phyloP scores from a whole-genome alignment of 2,888 invertebrate species.

The Temnothorax ravouxi region DNA sequence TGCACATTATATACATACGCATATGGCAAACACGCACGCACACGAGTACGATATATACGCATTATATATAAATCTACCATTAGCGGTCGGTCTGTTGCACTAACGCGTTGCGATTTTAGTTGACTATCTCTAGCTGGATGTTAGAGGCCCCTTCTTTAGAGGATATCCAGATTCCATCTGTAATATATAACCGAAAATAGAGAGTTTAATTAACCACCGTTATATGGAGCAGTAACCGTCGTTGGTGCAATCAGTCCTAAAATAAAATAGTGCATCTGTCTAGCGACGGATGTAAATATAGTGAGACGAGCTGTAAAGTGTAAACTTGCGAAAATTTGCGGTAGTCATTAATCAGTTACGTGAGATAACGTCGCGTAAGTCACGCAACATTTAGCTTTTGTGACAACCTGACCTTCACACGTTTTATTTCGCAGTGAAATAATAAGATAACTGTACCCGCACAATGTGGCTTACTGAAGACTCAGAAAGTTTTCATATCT shows the following conservation, averaged over 20 bases:
- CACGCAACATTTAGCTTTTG: not conserved
- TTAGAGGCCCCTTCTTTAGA: not conserved
- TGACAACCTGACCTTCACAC: not conserved
- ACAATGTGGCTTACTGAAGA: not conserved
- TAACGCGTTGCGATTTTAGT: constrained; percentile 14
- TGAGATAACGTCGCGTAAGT: not conserved
- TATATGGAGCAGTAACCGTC: not conserved
- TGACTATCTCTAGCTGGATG: constrained; percentile 32
- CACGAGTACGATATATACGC: constrained; percentile 50
- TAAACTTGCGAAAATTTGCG: not conserved
- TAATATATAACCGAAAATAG: constrained; percentile 1
- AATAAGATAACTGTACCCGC: constrained; percentile 2
- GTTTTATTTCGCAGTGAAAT: not conserved
- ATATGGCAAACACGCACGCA: no score
- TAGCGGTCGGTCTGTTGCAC: constrained; percentile 50
- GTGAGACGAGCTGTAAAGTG: not conserved
- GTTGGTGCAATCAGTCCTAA: constrained; percentile 26
- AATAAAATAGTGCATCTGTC: not conserved
- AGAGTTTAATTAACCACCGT: not conserved
- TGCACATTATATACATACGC: not conserved
- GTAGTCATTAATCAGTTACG: not conserved
- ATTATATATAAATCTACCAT: constrained; percentile 50
- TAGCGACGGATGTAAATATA: constrained; percentile 16
- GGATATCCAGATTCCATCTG: not conserved
- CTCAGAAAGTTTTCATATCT: not conserved